These are phyloP conservation scores for Thalassarche chlororhynchos DNA, from an alignment of 2,113 vertebrate species.

Conservation along the genomic window DNA sequence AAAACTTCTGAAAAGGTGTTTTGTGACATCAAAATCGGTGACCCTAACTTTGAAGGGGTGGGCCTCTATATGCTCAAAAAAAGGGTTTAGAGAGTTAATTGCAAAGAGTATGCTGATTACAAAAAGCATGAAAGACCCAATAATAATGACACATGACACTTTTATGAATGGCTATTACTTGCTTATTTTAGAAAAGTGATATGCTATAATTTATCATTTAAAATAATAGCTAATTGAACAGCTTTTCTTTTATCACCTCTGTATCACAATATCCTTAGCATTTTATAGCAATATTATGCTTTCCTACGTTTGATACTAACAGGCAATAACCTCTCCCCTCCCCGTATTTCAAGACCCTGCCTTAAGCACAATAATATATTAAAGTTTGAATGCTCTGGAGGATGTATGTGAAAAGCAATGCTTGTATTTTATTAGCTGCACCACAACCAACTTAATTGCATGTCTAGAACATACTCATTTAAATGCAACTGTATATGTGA, in stretches of 20 bases:
- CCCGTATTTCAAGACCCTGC: background rate
- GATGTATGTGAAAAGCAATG: background rate
- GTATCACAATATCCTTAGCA: conserved; percentile 26
- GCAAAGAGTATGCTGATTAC: background rate
- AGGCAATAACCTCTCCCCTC: background rate
- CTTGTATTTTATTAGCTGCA: background rate
- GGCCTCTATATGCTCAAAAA: background rate
- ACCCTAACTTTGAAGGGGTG: background rate
- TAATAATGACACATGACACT: background rate
- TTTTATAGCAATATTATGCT: background rate
- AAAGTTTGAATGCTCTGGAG: background rate
- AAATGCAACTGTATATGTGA: background rate
- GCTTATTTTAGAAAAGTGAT: background rate
- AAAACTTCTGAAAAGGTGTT: background rate
- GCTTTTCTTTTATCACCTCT: conserved; percentile 25
- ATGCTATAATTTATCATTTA: background rate
- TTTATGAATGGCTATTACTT: background rate
- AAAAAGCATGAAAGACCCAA: background rate
- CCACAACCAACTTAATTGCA: background rate
- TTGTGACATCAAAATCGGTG: background rate
- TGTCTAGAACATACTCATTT: background rate
- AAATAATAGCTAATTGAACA: conserved; percentile 51
- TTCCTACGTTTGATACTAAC: background rate
- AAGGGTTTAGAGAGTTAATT: background rate
- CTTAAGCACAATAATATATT: background rate